Conservation (phyloP, 2,888 invertebrate species). For the Achlya flavicornis region DNA sequence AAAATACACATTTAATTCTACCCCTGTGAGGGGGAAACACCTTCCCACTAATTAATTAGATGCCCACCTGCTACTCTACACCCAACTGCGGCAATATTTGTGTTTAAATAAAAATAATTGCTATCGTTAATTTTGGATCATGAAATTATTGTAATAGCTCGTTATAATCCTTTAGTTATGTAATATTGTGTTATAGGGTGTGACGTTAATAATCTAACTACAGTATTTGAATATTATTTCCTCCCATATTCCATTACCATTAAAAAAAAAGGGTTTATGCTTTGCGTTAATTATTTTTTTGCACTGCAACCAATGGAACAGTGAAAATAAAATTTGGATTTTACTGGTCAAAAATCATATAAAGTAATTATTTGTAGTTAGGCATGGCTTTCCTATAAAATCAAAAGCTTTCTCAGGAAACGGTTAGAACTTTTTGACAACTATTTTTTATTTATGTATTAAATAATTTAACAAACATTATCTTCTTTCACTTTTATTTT, state of each 20-base stretch:
- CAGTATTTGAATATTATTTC: neutral
- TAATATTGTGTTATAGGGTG: slow-evolving; percentile 10
- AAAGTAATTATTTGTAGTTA: no score
- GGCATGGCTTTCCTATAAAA: neutral
- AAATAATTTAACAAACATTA: no score
- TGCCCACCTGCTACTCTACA: slow-evolving; percentile 71
- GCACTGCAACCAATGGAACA: no score
- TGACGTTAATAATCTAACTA: neutral
- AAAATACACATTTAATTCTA: slow-evolving; percentile 77
- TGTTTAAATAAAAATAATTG: slow-evolving; percentile 52
- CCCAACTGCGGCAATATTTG: slow-evolving; percentile 51
- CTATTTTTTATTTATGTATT: no score
- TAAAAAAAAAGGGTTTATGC: no score
- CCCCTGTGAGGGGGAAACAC: slow-evolving; percentile 58
- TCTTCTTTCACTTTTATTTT: no score
- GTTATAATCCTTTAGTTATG: slow-evolving; percentile 20
- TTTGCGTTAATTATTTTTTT: no score
- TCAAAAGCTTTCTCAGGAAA: neutral
- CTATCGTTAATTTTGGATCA: slow-evolving; percentile 45
- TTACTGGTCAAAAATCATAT: no score
- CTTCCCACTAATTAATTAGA: slow-evolving; percentile 74
- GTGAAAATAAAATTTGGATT: no score
- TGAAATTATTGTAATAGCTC: slow-evolving; percentile 34
- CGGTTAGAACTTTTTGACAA: no score
- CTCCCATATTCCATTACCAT: no score